Conservation (phyloP, 2,888 invertebrate genomes). For the Troglohyphantes excavatus region DNA sequence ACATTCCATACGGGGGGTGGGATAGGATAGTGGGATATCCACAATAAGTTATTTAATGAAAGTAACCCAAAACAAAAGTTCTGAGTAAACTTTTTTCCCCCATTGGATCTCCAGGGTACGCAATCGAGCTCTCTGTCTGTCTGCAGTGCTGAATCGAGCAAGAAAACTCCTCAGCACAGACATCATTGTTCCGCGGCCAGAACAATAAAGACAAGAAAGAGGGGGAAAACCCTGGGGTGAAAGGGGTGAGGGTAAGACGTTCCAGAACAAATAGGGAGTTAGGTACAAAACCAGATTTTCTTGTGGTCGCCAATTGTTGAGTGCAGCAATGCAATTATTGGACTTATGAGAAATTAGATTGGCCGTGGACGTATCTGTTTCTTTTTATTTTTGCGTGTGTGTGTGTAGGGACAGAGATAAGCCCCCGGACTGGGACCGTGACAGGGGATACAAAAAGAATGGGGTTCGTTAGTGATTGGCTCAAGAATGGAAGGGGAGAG, state of each 20-base stretch:
- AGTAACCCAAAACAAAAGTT: constrained; percentile 1
- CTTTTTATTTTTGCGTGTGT: constrained; percentile 11
- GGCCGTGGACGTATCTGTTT: constrained; percentile 4
- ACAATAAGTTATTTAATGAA: constrained; percentile 1
- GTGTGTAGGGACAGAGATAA: not conserved
- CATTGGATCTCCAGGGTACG: not conserved
- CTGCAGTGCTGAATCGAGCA: not conserved
- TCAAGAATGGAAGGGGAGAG: not conserved
- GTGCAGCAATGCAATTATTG: constrained; percentile 49
- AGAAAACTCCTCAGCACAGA: not conserved
- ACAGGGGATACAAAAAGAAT: constrained; percentile 9
- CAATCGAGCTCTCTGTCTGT: not conserved
- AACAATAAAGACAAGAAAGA: constrained; percentile 53
- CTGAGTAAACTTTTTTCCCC: not conserved
- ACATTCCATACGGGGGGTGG: not conserved
- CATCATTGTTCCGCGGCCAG: constrained; percentile 46
- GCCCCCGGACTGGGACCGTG: not conserved
- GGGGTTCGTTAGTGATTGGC: not conserved
- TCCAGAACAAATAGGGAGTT: constrained; percentile 61
- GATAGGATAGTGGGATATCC: not conserved
- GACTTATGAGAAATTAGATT: constrained; percentile 64
- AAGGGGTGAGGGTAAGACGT: constrained; percentile 31
- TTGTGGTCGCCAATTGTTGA: constrained; percentile 56
- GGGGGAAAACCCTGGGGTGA: constrained; percentile 11
- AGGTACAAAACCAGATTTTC: constrained; percentile 53